Conservation (phyloP, 2,113 vertebrate genomes). For the Arizona elegans region DNA sequence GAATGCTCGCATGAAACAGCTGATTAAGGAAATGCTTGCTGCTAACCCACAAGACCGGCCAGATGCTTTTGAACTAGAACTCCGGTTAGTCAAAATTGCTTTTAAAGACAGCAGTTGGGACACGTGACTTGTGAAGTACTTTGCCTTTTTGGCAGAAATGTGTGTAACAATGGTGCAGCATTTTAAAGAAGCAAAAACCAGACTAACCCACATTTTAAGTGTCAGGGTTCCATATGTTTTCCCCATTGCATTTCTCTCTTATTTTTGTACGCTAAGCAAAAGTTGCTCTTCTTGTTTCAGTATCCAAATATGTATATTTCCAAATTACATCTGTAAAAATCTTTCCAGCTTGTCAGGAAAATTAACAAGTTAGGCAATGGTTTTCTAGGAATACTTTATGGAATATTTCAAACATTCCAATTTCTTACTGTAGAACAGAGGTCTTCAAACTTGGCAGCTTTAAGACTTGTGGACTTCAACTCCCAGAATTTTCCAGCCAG, state of each 20-base stretch:
- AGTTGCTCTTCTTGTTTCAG: constrained; percentile 35
- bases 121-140: constrained; percentile 75
- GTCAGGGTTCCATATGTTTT: constrained; percentile 40
- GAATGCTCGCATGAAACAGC: constrained; percentile 90
- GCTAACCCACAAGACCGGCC: constrained; percentile 94
- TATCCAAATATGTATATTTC: constrained; percentile 37
- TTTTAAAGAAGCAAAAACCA: constrained; percentile 47
- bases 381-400: constrained; percentile 53
- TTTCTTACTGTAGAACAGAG: constrained; percentile 58
- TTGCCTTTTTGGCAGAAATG: constrained; percentile 36
- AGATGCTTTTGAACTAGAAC: constrained; percentile 93
- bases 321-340: background rate
- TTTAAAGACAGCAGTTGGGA: constrained; percentile 96
- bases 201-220: constrained; percentile 37
- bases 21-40: constrained; percentile 94
- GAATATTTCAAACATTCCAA: constrained; percentile 74
- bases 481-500: too few relatives aligned
- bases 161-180: constrained; percentile 46
- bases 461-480: too few relatives aligned
- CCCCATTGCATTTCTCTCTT: background rate
- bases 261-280: background rate
- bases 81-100: constrained; percentile 92
- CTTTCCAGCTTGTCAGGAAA: constrained; percentile 43
- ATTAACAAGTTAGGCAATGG: constrained; percentile 39
- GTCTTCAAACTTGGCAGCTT: too few relatives aligned